These are phyloP conservation scores for Podiceps cristatus DNA, from an alignment of 2,113 vertebrate species.

Conservation along the genomic window DNA sequence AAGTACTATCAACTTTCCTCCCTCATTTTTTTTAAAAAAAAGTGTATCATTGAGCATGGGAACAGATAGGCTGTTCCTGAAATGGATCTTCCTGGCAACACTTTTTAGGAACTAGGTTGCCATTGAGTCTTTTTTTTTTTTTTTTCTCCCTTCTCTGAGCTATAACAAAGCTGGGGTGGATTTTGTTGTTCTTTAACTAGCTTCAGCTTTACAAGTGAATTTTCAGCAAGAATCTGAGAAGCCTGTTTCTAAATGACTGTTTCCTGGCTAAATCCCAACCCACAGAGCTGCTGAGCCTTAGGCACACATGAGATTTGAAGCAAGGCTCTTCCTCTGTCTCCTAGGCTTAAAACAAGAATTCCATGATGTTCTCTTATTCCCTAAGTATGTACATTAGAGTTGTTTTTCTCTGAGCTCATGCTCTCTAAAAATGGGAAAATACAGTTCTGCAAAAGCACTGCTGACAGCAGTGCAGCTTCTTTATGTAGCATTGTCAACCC, in stretches of 20 bases:
- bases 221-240: constrained; percentile 10
- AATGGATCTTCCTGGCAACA: neutral
- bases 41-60: neutral
- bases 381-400: neutral
- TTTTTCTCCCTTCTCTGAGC: neutral
- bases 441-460: constrained; percentile 16
- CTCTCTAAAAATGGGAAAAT: neutral
- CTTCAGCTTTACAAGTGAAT: neutral
- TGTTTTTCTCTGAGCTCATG: constrained; percentile 19
- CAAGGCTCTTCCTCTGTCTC: constrained; percentile 8
- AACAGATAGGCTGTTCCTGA: neutral
- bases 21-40: neutral
- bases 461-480: neutral
- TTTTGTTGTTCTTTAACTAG: neutral
- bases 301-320: constrained; percentile 25
- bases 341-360: constrained; percentile 37
- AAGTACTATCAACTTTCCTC: neutral
- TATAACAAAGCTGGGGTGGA: neutral
- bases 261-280: constrained; percentile 11
- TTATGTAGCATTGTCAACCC: neutral
- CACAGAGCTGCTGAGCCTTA: constrained; percentile 26
- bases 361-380: constrained; percentile 20
- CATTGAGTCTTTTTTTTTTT: neutral
- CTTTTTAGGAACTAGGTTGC: neutral
- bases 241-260: neutral